These are phyloP conservation scores for Petaurus breviceps DNA, from an alignment of 2,113 vertebrate genomes.

Conservation along the genomic window DNA sequence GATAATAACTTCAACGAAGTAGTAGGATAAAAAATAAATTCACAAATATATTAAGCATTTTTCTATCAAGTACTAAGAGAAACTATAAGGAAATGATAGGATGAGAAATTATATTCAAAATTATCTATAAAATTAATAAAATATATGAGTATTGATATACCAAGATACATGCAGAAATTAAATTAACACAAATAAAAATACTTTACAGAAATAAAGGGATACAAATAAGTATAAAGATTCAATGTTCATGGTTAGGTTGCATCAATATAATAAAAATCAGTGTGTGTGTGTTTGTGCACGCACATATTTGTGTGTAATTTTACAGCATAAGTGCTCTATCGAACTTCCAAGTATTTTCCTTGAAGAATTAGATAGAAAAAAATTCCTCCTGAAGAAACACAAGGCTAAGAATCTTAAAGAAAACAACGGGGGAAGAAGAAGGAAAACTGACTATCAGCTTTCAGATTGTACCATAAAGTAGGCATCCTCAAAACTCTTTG, in stretches of 20 bases:
- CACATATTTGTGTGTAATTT: background rate
- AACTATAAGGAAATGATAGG: background rate
- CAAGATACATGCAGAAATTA: background rate
- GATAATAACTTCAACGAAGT: background rate
- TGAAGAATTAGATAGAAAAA: background rate
- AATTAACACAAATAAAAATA: background rate
- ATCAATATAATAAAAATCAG: background rate
- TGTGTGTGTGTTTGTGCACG: too few species aligned
- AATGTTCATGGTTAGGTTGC: background rate
- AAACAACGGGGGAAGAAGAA: background rate
- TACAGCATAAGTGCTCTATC: background rate
- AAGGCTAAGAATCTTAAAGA: background rate
- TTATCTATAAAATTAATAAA: background rate
- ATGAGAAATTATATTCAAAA: background rate
- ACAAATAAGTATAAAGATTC: background rate
- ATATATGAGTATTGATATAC: background rate
- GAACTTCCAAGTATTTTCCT: background rate
- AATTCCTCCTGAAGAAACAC: background rate
- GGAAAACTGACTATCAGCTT: background rate
- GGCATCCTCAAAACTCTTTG: background rate
- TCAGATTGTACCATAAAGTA: background rate
- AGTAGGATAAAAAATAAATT: background rate
- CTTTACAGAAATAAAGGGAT: background rate
- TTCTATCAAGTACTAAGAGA: background rate
- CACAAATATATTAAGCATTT: background rate